Evolutionary conservation across 1,140 invertebrate species (phyloP), one percentile per base, ranked within the genome.

Genomic region (Ceratina australensis): DNA sequence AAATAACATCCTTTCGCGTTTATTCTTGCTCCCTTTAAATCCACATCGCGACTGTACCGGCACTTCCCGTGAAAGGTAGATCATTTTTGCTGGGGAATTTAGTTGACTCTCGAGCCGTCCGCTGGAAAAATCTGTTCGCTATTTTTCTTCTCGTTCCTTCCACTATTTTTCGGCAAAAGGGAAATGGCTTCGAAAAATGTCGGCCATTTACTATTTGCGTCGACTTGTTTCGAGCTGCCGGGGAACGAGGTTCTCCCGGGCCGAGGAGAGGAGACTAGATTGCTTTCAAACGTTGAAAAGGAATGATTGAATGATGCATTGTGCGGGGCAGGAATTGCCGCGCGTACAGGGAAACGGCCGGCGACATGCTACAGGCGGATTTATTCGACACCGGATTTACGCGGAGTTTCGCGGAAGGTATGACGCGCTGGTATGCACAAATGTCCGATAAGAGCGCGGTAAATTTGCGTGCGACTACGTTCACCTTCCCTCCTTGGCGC

Each of bases 81-180:
- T 68, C 73, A 50, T 76, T 68, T 68, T 75, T 54, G 64, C 60
- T 54, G 10, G 13, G 13, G n/a, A 64, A 64, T 73, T 73, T 57
- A 74, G 50, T 49, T 24, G 42, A 26, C 24, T 16, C 8, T 5
- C 5, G 10, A 16, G 16, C 4, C 10, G 33, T 33, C 67, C 12
- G 15, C 1, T 20, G 33, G 68, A 71, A 71, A 71, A 60, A 71
- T 71, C 20, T 71, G 28, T 18, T 28, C 20, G 7, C 10, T 24
- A 16, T 59, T 57, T 24, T 20, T 22, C 16, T 7, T 22, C 15
- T 8, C 3, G n/a, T 16, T 4, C 12, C 16, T 28, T 8, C 28
- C n/a, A 5, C 10, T 63, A 12, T 33, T 63, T 7, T 15, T n/a
- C 3, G 3, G 0, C 12, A 8, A 15, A 12, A 3, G 16, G 24